phyloP scores from a whole-genome alignment of 2,797 vertebrate genomes.

The Hydrolagus colliei region DNA sequence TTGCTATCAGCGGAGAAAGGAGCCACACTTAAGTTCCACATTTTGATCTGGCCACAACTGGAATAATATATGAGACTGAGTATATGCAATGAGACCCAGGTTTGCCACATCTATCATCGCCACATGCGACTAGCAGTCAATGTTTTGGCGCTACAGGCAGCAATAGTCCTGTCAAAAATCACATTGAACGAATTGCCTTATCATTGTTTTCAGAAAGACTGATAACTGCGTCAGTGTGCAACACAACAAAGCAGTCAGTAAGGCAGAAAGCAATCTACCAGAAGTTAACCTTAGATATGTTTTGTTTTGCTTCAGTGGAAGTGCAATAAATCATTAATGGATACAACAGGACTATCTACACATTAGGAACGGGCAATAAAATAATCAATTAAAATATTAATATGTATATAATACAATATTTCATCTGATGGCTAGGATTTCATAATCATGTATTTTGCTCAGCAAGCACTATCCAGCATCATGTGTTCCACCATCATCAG shows the following conservation, averaged over 20 bases:
- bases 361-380: conserved; percentile 8
- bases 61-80: neutral
- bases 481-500: no score
- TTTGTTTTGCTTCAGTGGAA: neutral
- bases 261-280: conserved; percentile 1
- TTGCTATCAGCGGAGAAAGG: neutral
- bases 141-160: no score
- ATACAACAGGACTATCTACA: neutral
- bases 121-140: no score
- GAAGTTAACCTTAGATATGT: conserved; percentile 1
- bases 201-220: neutral
- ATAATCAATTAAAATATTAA: neutral
- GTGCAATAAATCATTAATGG: neutral
- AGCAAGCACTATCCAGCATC: no score
- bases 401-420: neutral
- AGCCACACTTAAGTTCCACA: no score
- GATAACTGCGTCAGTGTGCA: neutral
- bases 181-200: neutral
- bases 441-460: no score
- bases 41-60: neutral
- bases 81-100: no score
- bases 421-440: neutral
- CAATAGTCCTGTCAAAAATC: neutral
- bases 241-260: neutral
- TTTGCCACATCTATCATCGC: neutral